Evolutionary conservation across 2,888 invertebrate genomes (phyloP).

Genomic region (Antheraea assamensis): DNA sequence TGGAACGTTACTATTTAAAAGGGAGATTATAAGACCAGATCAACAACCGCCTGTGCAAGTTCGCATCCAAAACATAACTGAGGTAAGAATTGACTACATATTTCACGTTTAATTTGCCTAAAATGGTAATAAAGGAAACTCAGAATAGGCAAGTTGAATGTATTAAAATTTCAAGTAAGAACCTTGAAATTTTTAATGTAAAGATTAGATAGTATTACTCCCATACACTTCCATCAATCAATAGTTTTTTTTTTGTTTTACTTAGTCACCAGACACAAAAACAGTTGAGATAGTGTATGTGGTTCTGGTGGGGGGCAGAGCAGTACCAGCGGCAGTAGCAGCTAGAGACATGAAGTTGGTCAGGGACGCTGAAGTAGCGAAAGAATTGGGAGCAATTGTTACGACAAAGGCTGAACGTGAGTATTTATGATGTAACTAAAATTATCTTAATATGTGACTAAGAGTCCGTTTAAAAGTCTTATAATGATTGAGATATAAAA

Average conservation of each 20-base stretch:
- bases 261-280: conserved; percentile 75
- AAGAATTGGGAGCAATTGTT: conserved; percentile 88
- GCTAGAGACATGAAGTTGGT: conserved; percentile 92
- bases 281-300: conserved; percentile 88
- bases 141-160: neutral
- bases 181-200: no score
- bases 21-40: conserved; percentile 74
- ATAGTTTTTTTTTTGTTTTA: neutral
- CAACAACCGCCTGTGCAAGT: conserved; percentile 84
- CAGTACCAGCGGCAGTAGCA: conserved; percentile 90
- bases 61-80: conserved; percentile 85
- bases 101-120: neutral
- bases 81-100: conserved; percentile 48
- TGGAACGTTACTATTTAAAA: conserved; percentile 66
- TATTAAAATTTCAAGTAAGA: neutral
- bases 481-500: no score
- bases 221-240: no score
- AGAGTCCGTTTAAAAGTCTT: neutral
- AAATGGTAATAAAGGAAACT: neutral
- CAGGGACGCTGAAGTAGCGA: conserved; percentile 88
- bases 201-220: no score
- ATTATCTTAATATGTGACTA: neutral
- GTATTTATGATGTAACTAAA: conserved; percentile 43
- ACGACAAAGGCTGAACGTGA: conserved; percentile 94
- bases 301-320: conserved; percentile 89